Conservation (phyloP, 2,888 invertebrate species). For the Crepidodera aurea region DNA sequence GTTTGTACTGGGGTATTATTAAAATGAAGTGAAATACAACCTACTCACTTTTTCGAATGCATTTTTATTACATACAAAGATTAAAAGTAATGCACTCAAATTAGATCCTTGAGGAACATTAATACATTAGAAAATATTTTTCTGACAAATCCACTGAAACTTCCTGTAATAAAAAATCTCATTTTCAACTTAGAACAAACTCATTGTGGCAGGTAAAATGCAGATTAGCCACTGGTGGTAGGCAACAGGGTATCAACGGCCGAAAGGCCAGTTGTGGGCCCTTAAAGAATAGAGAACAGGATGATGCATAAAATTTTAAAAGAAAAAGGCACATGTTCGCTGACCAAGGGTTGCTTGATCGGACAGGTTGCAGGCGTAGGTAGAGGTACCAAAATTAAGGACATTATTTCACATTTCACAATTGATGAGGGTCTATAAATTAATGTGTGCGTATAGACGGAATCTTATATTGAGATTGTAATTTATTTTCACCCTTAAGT, state of each 20-base stretch:
- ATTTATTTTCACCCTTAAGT: slow-evolving; percentile 12
- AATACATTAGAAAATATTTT: no score
- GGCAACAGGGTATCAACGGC: not conserved
- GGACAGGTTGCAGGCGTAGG: slow-evolving; percentile 56
- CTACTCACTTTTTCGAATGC: no score
- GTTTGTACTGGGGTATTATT: no score
- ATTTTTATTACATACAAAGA: no score
- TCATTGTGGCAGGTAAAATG: slow-evolving; percentile 21
- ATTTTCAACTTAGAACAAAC: not conserved
- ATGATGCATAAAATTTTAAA: slow-evolving; percentile 37
- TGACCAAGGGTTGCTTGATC: slow-evolving; percentile 49
- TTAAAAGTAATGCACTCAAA: no score
- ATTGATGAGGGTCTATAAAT: slow-evolving; percentile 61
- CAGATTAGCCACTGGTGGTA: slow-evolving; percentile 24
- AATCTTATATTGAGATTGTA: slow-evolving; percentile 22
- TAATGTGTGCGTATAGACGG: slow-evolving; percentile 54
- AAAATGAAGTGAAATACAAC: no score
- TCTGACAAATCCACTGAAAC: no score
- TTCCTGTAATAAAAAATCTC: no score
- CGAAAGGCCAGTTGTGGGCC: slow-evolving; percentile 10
- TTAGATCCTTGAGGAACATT: no score
- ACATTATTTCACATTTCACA: slow-evolving; percentile 46
- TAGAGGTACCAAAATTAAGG: slow-evolving; percentile 22
- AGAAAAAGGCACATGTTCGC: slow-evolving; percentile 43
- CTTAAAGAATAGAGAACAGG: slow-evolving; percentile 11